phyloP scores from a whole-genome alignment of 64 coral and sea anemone species.

The Pachyseris speciosa region DNA sequence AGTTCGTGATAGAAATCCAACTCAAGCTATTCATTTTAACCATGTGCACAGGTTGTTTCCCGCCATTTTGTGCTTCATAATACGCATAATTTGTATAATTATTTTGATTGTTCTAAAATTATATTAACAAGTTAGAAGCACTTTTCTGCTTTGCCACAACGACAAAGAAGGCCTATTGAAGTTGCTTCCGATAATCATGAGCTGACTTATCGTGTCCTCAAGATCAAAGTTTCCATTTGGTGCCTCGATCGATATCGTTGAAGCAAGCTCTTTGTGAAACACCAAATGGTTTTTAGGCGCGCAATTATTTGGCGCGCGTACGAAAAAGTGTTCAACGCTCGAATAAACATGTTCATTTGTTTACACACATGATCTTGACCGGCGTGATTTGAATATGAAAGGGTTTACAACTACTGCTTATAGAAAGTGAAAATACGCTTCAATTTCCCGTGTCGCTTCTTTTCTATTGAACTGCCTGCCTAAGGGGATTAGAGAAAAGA shows the following conservation, averaged over 20 bases:
- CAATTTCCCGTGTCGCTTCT: not conserved
- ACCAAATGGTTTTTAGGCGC: not conserved
- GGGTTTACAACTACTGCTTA: not conserved
- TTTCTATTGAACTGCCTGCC: not conserved
- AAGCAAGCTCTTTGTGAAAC: not conserved
- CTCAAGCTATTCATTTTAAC: not conserved
- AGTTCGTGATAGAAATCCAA: no score
- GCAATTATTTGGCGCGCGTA: conserved; percentile 21
- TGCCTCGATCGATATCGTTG: no score
- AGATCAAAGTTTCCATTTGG: no score
- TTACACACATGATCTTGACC: no score
- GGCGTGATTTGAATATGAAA: not conserved
- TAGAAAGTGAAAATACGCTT: not conserved
- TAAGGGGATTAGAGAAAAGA: not conserved
- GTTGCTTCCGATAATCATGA: no score
- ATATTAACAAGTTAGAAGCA: no score
- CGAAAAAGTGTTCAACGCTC: not conserved
- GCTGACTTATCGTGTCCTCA: no score
- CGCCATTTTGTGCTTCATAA: not conserved
- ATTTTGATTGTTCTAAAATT: not conserved
- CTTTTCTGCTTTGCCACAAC: no score
- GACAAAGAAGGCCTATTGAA: not conserved
- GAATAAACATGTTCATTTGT: not conserved
- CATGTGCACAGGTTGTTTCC: conserved; percentile 13
- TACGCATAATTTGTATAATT: conserved; percentile 7